phyloP scores from a whole-genome alignment of 1,140 invertebrate species.

The Drosophila pseudoananassae region DNA sequence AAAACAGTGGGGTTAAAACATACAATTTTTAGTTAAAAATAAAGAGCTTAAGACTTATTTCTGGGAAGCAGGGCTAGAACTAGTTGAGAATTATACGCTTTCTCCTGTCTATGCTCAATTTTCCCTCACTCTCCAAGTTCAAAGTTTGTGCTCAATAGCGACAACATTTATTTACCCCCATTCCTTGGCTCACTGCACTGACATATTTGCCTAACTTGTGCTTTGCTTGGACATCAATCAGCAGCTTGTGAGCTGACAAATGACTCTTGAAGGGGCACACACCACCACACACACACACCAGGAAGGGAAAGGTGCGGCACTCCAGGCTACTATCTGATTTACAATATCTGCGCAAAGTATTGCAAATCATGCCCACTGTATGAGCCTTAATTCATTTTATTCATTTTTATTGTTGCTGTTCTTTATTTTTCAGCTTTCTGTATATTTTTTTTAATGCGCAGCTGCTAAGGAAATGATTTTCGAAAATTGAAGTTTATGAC shows the following conservation, averaged over 20 bases:
- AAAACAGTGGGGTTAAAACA: conserved; percentile 51
- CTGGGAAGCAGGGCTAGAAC: too few species aligned
- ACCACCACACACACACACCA: too few species aligned
- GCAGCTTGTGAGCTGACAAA: conserved; percentile 36
- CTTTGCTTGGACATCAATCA: conserved; percentile 42
- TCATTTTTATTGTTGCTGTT: conserved; percentile 55
- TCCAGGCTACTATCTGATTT: conserved; percentile 25
- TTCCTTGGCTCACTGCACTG: conserved; percentile 15
- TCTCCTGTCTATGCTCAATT: background rate
- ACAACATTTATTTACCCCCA: conserved; percentile 40
- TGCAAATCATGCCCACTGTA: conserved; percentile 73
- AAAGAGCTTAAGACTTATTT: too few species aligned
- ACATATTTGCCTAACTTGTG: conserved; percentile 40
- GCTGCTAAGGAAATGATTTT: conserved; percentile 84
- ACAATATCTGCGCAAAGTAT: conserved; percentile 41
- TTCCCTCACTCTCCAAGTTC: background rate
- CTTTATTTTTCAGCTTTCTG: conserved; percentile 42
- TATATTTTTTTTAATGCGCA: conserved; percentile 68
- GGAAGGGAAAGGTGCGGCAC: background rate
- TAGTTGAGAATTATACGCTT: too few species aligned
- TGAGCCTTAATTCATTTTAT: conserved; percentile 72
- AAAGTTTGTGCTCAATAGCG: conserved; percentile 2
- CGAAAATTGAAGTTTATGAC: conserved; percentile 83
- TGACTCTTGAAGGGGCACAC: conserved; percentile 11
- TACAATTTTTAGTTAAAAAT: background rate